phyloP scores from a whole-genome alignment of 2,113 vertebrate genomes.

The Brienomyrus longianalis region DNA sequence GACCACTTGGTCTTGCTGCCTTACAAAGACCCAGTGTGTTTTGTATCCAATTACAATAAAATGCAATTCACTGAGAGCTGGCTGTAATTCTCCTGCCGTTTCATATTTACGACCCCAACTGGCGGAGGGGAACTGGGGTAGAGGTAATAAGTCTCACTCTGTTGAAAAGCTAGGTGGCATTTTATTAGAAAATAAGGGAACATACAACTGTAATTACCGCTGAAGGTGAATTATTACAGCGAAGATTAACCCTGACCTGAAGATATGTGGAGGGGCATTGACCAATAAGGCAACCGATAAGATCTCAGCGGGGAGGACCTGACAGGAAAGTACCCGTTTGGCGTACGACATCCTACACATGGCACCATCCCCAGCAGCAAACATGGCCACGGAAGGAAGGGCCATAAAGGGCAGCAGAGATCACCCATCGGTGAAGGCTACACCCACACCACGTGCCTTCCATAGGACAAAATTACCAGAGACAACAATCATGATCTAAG shows the following conservation, averaged over 20 bases:
- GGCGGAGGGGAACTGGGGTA: background rate
- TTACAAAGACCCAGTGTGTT: conserved; percentile 8
- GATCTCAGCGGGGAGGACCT: background rate
- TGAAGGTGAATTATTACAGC: background rate
- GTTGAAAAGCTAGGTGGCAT: conserved; percentile 3
- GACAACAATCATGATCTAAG: background rate
- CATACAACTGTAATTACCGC: conserved; percentile 5
- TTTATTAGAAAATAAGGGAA: background rate
- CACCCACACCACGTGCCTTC: background rate
- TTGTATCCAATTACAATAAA: background rate
- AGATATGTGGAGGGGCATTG: background rate
- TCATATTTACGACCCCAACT: conserved; percentile 4
- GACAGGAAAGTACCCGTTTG: background rate
- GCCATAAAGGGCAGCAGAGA: background rate
- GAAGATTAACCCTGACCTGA: background rate
- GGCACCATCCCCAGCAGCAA: background rate
- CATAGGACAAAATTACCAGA: background rate
- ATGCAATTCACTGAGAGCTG: background rate
- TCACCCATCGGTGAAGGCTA: background rate
- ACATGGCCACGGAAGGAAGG: background rate
- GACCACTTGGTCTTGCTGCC: background rate
- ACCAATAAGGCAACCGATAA: background rate
- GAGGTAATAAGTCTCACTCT: background rate
- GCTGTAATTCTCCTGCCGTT: background rate
- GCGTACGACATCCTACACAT: background rate